Percentiles rank a stretch among this genome's conserved stretches.
Conservation (phyloP, 2,797 vertebrate genomes). For the Paratrypauchen microcephalus region DNA sequence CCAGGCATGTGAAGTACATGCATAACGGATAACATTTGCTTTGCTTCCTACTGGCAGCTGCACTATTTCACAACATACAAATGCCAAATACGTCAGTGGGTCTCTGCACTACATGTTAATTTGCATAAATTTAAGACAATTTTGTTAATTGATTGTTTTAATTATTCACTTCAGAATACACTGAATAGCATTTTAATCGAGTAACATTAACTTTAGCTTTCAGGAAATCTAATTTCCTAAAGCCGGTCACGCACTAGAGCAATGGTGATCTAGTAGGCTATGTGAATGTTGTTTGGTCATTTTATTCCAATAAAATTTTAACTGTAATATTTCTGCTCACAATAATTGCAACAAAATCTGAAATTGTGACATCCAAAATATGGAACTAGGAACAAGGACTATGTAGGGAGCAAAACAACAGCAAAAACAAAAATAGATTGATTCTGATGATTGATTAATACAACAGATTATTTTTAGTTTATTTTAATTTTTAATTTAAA, state of each 20-base stretch:
- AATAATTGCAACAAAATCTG: not conserved
- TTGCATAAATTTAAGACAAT: not conserved
- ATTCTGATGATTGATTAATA: not conserved
- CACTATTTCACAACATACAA: constrained; percentile 3
- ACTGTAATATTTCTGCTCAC: not conserved
- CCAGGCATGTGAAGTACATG: not conserved
- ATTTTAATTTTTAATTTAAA: too few species aligned
- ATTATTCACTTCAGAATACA: not conserved
- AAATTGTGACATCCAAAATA: not conserved
- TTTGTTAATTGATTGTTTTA: not conserved
- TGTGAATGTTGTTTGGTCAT: not conserved
- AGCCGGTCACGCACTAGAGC: not conserved
- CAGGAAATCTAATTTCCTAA: not conserved
- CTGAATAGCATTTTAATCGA: not conserved
- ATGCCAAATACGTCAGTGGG: not conserved
- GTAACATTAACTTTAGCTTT: not conserved
- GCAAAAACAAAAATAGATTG: not conserved
- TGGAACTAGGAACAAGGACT: not conserved
- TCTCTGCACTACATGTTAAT: not conserved
- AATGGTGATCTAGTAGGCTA: not conserved
- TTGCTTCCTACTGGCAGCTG: constrained; percentile 30
- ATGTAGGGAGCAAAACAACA: not conserved
- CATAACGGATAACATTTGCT: constrained; percentile 14
- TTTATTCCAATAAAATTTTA: too few species aligned
- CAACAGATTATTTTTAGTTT: constrained; percentile 2